Conservation (phyloP, 2,113 vertebrate species). For the Pluvialis apricaria region DNA sequence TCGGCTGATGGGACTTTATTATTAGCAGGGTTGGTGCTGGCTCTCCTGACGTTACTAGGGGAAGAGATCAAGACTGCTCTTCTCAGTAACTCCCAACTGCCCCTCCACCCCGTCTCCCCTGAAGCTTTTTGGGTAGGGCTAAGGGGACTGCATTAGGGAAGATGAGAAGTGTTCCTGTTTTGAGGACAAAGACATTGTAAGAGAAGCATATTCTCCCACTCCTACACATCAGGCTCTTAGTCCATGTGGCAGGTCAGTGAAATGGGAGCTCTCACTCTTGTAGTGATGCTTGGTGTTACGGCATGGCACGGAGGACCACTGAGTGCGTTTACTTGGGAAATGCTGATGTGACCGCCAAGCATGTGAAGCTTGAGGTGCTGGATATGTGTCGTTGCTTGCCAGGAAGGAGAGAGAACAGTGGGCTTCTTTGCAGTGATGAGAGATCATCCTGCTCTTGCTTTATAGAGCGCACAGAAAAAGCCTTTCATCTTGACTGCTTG, state of each 20-base stretch:
- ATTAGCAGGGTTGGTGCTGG: not conserved
- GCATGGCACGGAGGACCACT: not conserved
- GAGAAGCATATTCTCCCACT: not conserved
- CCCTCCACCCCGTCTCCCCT: not conserved
- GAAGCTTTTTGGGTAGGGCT: not conserved
- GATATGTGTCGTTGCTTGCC: not conserved
- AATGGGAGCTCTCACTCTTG: not conserved
- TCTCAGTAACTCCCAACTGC: not conserved
- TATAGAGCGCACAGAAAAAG: not conserved
- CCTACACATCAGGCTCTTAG: not conserved
- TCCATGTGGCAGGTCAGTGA: not conserved
- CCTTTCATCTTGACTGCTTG: not conserved
- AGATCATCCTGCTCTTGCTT: not conserved
- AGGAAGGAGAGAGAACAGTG: not conserved
- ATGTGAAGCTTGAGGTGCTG: not conserved
- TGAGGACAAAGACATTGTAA: not conserved
- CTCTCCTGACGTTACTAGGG: not conserved
- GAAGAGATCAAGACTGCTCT: not conserved
- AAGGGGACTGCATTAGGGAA: not conserved
- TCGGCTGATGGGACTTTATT: not conserved
- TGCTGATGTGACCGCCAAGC: not conserved
- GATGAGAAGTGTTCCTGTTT: not conserved
- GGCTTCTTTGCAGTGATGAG: not conserved
- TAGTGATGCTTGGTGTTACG: rapidly evolving
- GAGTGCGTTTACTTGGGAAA: not conserved